Percentiles rank a stretch among this genome's conserved stretches.
Conservation (phyloP, 2,797 vertebrate genomes). For the Silurus aristotelis region DNA sequence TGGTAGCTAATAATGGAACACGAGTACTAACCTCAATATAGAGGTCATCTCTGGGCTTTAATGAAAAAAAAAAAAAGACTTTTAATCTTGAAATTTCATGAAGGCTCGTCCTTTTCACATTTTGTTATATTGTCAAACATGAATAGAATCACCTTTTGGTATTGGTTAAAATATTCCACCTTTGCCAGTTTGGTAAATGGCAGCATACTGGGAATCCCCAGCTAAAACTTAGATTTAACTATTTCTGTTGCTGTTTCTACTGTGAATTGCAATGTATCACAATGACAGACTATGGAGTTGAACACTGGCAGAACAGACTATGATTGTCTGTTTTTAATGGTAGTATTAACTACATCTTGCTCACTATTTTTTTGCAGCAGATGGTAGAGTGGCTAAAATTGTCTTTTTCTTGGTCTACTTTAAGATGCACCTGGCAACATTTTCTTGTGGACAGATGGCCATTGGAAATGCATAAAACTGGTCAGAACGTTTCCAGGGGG, state of each 20-base stretch:
- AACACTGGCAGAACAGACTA: background rate
- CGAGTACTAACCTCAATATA: background rate
- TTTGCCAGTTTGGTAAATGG: no score
- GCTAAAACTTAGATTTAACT: no score
- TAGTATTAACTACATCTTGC: background rate
- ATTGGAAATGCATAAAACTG: background rate
- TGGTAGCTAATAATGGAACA: background rate
- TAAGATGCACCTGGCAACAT: background rate
- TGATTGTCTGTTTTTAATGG: background rate
- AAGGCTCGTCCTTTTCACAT: no score
- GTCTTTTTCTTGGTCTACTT: background rate
- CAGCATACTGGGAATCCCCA: no score
- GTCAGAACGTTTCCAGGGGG: slow-evolving; percentile 3
- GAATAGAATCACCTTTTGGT: no score
- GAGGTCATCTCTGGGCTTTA: no score
- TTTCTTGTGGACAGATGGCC: background rate
- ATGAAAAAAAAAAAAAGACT: no score
- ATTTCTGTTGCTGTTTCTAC: background rate
- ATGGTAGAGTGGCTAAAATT: background rate
- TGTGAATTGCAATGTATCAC: background rate
- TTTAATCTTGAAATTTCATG: no score
- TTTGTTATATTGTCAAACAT: no score
- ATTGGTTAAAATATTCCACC: no score
- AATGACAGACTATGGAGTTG: no score
- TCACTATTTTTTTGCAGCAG: background rate